Conservation (phyloP, 2,888 invertebrate genomes). For the Agonopterix arenella region DNA sequence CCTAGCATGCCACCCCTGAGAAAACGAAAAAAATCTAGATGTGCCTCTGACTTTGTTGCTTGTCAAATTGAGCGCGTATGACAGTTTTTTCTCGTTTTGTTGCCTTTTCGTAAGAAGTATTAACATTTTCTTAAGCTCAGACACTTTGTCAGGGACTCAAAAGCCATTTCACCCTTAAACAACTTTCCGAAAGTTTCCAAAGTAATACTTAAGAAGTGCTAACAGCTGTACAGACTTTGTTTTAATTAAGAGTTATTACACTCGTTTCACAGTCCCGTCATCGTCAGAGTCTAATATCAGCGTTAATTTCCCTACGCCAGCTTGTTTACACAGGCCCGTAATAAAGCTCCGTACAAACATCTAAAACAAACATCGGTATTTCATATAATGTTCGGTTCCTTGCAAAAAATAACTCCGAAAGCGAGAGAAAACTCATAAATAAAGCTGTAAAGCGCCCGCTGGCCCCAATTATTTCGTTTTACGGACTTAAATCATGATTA, state of each 20-base stretch:
- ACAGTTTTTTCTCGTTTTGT: too few species aligned
- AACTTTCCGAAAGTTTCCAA: slow-evolving; percentile 1
- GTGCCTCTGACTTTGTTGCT: too few species aligned
- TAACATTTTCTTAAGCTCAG: too few species aligned
- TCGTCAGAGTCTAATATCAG: slow-evolving; percentile 19
- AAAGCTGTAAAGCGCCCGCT: slow-evolving; percentile 49
- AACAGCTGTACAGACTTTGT: slow-evolving; percentile 2
- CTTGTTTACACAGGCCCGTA: slow-evolving; percentile 40
- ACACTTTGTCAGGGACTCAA: too few species aligned
- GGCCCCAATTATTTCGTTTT: slow-evolving; percentile 57
- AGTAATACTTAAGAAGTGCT: slow-evolving; percentile 8
- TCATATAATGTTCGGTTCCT: slow-evolving; percentile 44
- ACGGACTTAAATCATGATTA: slow-evolving; percentile 58
- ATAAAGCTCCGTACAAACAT: slow-evolving; percentile 43
- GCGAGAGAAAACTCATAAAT: slow-evolving; percentile 52
- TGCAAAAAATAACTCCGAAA: slow-evolving; percentile 43
- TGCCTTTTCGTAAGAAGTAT: too few species aligned
- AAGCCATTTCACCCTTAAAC: too few species aligned
- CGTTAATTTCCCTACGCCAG: slow-evolving; percentile 33
- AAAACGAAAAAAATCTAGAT: too few species aligned
- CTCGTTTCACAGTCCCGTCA: slow-evolving; percentile 13
- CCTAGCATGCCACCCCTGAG: too few species aligned
- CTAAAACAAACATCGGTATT: slow-evolving; percentile 49
- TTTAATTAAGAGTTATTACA: slow-evolving; percentile 20
- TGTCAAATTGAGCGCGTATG: too few species aligned